Base-by-base conservation (phyloP, 1,140 invertebrate genomes). In the Pseudomyrmex dendroicus region DNA sequence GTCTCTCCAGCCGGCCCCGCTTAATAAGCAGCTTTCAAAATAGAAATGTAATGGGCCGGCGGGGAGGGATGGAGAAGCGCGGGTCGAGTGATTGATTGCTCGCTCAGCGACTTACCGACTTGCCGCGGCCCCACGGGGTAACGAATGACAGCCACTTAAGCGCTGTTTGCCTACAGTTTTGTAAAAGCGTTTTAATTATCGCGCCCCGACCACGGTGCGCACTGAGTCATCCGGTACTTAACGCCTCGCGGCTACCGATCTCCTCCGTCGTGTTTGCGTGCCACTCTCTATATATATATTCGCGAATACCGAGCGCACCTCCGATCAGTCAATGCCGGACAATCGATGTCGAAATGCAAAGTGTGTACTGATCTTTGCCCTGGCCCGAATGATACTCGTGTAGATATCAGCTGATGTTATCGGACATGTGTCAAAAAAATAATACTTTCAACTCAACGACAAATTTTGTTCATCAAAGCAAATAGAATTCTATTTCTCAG, bases 21-120 rank as follows among this genome's bases (percentile, higher is more conserved):
- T 94, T 94, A 94, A 94, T 94, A 94, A 94, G 94, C 94, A 93
- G 93, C 94, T 94, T 94, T 94, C 94, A 94, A 94, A 94, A 94
- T 94, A 94, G 94, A 94, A 94, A 94, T 93, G 93, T 94, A 94
- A 94, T 94, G 94, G 94, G 91, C 89, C 89, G 91, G 90, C 86
- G 88, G 88, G 85, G 88, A 87, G 85, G 88, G 64, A 35, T 89
- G 89, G 91, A 89, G 73, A 74, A 83, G 74, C 87, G 83, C 88
- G 76, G 76, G 89, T 78, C 90, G 92, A 89, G 92, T 94, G 94
- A 94, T 94, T 94, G 94, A 94, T 94, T 93, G 93, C 93, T 94
- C 93, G 93, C 88, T 92, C 93, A 91, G 90, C 92, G 93, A 94
- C 93, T 94, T 94, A 94, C 93, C 90, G 92, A 93, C 93, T 92